Percentiles rank a stretch among this genome's conserved stretches.
These are phyloP conservation scores for Reticulitermes lucifugus DNA, from an alignment of 2,888 invertebrate genomes.

Conservation along the genomic window DNA sequence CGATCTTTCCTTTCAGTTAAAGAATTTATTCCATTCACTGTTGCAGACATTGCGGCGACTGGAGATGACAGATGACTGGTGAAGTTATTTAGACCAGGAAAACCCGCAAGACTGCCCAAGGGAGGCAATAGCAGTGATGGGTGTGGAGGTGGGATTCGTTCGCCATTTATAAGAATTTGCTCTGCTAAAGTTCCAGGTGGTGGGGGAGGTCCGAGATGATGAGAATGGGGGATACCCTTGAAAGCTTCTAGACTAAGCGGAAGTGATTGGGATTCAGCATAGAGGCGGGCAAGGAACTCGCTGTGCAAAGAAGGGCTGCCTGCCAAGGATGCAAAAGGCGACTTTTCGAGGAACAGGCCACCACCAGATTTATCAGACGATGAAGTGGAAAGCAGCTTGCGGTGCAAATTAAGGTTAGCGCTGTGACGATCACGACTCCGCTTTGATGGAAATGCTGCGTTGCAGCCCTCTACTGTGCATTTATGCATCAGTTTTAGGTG, in stretches of 20 bases:
- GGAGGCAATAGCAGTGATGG: constrained; percentile 62
- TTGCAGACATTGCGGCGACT: background rate
- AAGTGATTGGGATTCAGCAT: constrained; percentile 72
- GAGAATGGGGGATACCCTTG: constrained; percentile 66
- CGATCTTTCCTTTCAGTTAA: constrained; percentile 59
- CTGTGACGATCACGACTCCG: constrained; percentile 93
- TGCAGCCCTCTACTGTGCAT: constrained; percentile 94
- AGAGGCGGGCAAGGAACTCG: constrained; percentile 82
- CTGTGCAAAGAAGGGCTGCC: constrained; percentile 75
- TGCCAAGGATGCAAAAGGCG: constrained; percentile 69
- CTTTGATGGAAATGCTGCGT: constrained; percentile 94
- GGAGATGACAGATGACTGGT: constrained; percentile 50
- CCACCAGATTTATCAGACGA: constrained; percentile 66
- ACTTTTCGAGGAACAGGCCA: constrained; percentile 64
- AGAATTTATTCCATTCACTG: constrained; percentile 30
- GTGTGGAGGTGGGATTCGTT: constrained; percentile 67
- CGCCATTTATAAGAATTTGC: constrained; percentile 65
- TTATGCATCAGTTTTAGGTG: constrained; percentile 96
- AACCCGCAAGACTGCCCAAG: constrained; percentile 68
- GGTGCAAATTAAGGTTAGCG: constrained; percentile 90
- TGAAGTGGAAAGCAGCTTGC: constrained; percentile 84
- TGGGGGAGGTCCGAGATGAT: constrained; percentile 58
- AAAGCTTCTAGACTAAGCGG: constrained; percentile 73
- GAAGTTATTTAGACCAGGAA: constrained; percentile 67
- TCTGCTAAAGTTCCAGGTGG: constrained; percentile 65